Evolutionary conservation across 2,888 invertebrate species (phyloP), one percentile per base, ranked within the genome.

Genomic region (Brenthis ino): DNA sequence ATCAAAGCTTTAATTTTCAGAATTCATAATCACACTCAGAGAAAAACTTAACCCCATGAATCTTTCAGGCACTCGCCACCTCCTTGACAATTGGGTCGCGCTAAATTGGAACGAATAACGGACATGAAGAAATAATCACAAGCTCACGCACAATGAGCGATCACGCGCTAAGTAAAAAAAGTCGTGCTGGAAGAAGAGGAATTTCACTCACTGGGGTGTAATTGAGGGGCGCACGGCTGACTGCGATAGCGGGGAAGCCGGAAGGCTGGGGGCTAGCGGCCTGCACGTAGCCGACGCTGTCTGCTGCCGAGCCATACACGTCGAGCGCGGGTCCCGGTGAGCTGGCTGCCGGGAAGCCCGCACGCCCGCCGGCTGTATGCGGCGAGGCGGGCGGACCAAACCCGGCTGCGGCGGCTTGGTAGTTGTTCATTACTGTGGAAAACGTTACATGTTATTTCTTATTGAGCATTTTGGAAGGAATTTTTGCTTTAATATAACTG

Each of bases 241-340:
- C 97, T 81, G 97, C 97, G 91, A 98, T 97, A 80, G 97, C 96
- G 85, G 98, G 98, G 94, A 98, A 98, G 84, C 97, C 97, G 85
- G 98, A 97, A 81, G 98, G 98, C 93, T 99, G 99, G 82, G 99
- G 98, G 93, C 98, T 98, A 81, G 98, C 98, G 81, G 98, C 98
- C 94, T 98, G 98, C 86, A 98, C 98, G 93, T 98, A 99, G 87
- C 98, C 97, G 79, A 97, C 96, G 86, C 96, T 97, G 86, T 97
- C 98, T 76, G 95, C 96, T 81, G 96, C 97, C 82, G 97, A 96
- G 91, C 96, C 97, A 94, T 98, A 98, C 94, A 98, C 97, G 89
- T 99, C 98, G 83, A 98, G 97, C 83, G 96, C 95, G 81, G 98
- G 95, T 79, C 98, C 95, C 70, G 98, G 98, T 82, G 98, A 98